Evolutionary conservation across 2,797 vertebrate species (phyloP).

Genomic region (Periophthalmus magnuspinnatus): DNA sequence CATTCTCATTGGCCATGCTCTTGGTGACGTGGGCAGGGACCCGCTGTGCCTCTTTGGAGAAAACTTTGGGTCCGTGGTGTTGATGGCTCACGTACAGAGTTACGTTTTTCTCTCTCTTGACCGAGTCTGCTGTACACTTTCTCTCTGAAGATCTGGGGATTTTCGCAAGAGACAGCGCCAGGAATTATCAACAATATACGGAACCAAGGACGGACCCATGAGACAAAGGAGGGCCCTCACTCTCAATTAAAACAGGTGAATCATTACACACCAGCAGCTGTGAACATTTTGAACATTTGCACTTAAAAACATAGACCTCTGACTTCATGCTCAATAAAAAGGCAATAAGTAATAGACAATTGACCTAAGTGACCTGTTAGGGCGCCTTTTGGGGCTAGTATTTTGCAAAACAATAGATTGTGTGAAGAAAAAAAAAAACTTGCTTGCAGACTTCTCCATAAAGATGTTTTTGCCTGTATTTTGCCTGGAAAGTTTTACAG

Average conservation of each 20-base stretch:
- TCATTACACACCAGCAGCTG: background rate
- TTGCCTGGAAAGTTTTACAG: too few relatives aligned
- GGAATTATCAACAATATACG: slow-evolving; percentile 13
- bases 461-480: too few relatives aligned
- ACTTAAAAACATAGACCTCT: background rate
- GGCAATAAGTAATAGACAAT: background rate
- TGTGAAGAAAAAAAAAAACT: too few relatives aligned
- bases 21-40: slow-evolving; percentile 31
- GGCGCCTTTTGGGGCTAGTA: background rate
- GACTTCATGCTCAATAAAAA: background rate
- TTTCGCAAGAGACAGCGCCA: background rate
- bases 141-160: background rate
- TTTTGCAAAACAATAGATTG: background rate
- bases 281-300: background rate
- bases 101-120: background rate
- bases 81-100: slow-evolving; percentile 4
- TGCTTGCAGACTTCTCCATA: too few relatives aligned
- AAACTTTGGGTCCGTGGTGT: slow-evolving; percentile 5
- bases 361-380: too few relatives aligned
- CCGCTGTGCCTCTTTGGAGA: background rate
- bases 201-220: slow-evolving; percentile 26
- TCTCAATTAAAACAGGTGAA: slow-evolving; percentile 37
- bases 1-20: slow-evolving; percentile 22
- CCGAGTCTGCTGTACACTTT: background rate
- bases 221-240: background rate